Evolutionary conservation across 2,888 invertebrate genomes (phyloP), one percentile per base, ranked within the genome.

Genomic region (Nezara viridula): DNA sequence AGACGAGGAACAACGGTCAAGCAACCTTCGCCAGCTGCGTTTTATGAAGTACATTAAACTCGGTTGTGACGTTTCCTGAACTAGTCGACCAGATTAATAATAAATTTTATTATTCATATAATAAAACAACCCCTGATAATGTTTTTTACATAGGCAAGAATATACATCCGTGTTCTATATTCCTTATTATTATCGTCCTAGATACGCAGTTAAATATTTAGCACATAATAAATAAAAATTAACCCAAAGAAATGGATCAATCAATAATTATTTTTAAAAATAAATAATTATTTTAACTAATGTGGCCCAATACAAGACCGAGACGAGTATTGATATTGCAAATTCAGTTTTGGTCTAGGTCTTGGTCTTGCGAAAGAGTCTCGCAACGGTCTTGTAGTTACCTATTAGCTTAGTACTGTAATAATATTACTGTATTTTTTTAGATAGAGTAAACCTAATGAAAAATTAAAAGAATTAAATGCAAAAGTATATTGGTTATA

Each of bases 41-140:
- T 81, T 88, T 88, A 88, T 85, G 88, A 88, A 81, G 55, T 88
- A 52, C 88, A 88, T 88, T 49, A 88, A 81, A 85, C 2, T 6
- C 27, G 49, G 21, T 19, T 77, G 27, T 77, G 85, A 40, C 89
- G 32, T 60, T 47, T 24, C 66, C 49, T 37, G n/a, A 24, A 55
- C 55, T 55, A 21, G 52, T 0, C 40, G 60, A 52, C 40, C 86
- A 27, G n/a, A 73, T 88, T 81, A 85, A 87, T 89, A 86, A 87
- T 52, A 85, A 73, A 73, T 89, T 89, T 89, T 86, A 88, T 87
- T 89, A 85, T 55, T 27, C 86, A 47, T 52, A 87, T 60, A 88
- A 88, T 60, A 88, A 88, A 88, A 73, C 16, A 32, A 47, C 49
- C 49, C 49, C 32, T 73, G 88, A 49, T 47, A 49, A 60, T 55